phyloP scores from a whole-genome alignment of 2,888 invertebrate genomes.

The Resseliella maxima region DNA sequence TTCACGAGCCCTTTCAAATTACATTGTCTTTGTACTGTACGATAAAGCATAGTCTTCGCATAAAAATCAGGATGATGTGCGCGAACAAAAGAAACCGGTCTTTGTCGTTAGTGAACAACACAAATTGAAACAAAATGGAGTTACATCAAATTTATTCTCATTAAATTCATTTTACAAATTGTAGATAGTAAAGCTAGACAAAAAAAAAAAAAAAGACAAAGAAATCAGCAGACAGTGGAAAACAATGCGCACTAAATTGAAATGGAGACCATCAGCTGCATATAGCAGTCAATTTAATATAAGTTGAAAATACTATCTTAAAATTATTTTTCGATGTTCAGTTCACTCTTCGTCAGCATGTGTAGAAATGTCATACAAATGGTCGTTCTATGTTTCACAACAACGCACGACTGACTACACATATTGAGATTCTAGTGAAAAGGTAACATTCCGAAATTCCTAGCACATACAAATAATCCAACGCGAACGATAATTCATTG shows the following conservation, averaged over 20 bases:
- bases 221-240: no score
- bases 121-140: constrained; percentile 10
- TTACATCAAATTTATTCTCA: constrained; percentile 21
- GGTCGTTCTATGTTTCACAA: background rate
- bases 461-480: background rate
- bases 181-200: background rate
- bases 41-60: background rate
- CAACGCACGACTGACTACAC: background rate
- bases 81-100: background rate
- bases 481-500: constrained; percentile 20
- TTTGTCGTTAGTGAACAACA: background rate
- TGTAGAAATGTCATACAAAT: background rate
- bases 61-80: background rate
- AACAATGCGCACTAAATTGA: background rate
- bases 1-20: background rate
- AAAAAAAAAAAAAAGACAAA: background rate
- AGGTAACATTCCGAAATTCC: background rate
- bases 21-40: background rate
- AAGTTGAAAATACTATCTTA: background rate
- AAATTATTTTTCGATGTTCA: background rate
- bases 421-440: background rate
- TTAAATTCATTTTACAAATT: background rate
- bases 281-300: background rate
- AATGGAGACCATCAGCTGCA: background rate
- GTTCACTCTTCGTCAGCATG: background rate